Evolutionary conservation across 1,140 invertebrate genomes (phyloP).

Genomic region (Protaetia brevitarsis): DNA sequence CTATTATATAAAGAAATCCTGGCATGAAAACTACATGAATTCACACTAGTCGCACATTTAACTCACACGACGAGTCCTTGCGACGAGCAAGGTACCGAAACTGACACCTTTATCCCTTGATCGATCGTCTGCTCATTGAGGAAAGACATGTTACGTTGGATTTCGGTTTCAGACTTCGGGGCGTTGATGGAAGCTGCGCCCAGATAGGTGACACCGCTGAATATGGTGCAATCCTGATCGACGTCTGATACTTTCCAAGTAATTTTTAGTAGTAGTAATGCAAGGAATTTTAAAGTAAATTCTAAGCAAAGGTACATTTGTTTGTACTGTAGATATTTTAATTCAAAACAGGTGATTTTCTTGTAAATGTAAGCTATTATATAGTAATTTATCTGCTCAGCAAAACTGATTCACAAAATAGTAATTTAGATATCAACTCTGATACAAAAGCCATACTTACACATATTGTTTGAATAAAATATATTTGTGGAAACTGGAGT

Average conservation of each 20-base stretch:
- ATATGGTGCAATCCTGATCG: slow-evolving; percentile 85
- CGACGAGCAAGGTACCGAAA: slow-evolving; percentile 88
- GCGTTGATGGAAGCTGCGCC: slow-evolving; percentile 91
- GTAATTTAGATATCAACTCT: too few relatives aligned
- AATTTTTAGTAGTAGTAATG: background rate
- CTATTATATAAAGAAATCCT: slow-evolving; percentile 55
- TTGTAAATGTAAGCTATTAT: too few relatives aligned
- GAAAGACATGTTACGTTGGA: slow-evolving; percentile 90
- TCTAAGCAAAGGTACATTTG: too few relatives aligned
- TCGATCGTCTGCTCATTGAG: slow-evolving; percentile 74
- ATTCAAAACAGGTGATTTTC: too few relatives aligned
- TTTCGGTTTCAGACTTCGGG: slow-evolving; percentile 91
- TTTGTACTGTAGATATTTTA: too few relatives aligned
- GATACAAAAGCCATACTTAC: too few relatives aligned
- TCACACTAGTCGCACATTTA: too few relatives aligned
- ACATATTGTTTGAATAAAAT: too few relatives aligned
- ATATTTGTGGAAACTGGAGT: too few relatives aligned
- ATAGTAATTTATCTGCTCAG: too few relatives aligned
- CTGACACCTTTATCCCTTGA: slow-evolving; percentile 80
- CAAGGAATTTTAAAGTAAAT: too few relatives aligned
- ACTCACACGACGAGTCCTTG: slow-evolving; percentile 75
- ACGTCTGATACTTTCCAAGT: slow-evolving; percentile 62
- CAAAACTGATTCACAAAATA: too few relatives aligned
- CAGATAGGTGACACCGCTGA: slow-evolving; percentile 91
- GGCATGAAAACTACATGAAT: background rate